Conservation (phyloP, 2,888 invertebrate species). For the Branchipolynoe longqiensis region DNA sequence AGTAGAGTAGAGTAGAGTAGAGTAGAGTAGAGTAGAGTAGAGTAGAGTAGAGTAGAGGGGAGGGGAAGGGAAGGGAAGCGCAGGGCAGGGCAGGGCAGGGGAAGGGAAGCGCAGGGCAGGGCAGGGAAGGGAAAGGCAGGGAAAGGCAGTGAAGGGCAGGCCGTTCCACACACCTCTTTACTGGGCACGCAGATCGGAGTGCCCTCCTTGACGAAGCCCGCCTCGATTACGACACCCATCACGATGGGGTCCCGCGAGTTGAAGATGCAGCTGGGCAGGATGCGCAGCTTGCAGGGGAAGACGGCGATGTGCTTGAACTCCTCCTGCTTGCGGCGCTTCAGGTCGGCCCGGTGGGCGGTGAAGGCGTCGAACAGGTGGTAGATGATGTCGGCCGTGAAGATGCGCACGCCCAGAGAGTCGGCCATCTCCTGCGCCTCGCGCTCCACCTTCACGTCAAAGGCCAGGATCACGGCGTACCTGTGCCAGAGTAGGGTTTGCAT, state of each 20-base stretch:
- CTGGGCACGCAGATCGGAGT: slow-evolving; percentile 98
- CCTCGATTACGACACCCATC: slow-evolving; percentile 96
- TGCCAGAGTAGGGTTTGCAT: no score
- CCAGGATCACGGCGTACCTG: slow-evolving; percentile 97
- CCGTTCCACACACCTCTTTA: slow-evolving; percentile 94
- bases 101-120: no score
- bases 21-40: no score
- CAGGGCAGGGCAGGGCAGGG: no score
- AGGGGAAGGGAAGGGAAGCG: no score
- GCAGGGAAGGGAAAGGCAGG: no score
- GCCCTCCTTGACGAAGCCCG: slow-evolving; percentile 96
- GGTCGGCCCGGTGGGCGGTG: slow-evolving; percentile 89
- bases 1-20: no score
- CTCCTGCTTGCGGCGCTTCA: slow-evolving; percentile 94
- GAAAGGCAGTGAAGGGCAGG: no score
- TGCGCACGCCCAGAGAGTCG: slow-evolving; percentile 89
- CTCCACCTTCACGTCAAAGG: slow-evolving; percentile 99
- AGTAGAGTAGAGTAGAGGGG: no score
- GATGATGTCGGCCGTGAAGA: slow-evolving; percentile 98
- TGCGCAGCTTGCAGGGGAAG: slow-evolving; percentile 96
- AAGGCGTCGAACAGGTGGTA: slow-evolving; percentile 99
- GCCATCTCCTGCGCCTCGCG: slow-evolving; percentile 98
- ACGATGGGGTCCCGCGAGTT: slow-evolving; percentile 99
- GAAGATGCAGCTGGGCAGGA: slow-evolving; percentile 94
- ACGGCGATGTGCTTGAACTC: slow-evolving; percentile 98